Evolutionary conservation across 2,113 vertebrate genomes (phyloP).

Genomic region (Nannobrachium achirus): DNA sequence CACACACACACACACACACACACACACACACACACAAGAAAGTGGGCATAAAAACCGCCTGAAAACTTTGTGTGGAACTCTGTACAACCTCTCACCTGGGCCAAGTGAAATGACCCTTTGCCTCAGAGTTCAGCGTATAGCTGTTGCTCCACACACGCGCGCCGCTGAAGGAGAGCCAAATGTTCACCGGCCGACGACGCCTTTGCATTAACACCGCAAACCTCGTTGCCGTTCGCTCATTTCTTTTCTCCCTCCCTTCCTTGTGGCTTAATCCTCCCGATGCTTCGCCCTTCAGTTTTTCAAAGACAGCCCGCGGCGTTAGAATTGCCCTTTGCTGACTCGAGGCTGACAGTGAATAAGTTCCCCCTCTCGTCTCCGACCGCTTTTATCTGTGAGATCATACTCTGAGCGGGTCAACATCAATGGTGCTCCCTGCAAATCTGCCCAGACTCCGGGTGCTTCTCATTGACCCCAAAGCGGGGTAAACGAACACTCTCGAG

Average conservation of each 20-base stretch:
- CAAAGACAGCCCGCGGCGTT: conserved; percentile 80
- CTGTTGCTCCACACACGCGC: conserved; percentile 42
- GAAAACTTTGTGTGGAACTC: conserved; percentile 53
- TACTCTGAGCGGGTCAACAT: conserved; percentile 78
- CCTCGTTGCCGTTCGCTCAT: conserved; percentile 49
- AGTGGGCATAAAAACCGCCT: conserved; percentile 17
- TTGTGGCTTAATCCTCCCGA: conserved; percentile 72
- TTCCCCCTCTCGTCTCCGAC: conserved; percentile 71
- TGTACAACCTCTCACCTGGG: conserved; percentile 33
- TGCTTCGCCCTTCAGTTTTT: conserved; percentile 78
- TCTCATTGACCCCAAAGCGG: conserved; percentile 74
- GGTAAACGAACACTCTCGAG: conserved; percentile 37
- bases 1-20: conserved; percentile 2
- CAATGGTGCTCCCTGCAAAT: conserved; percentile 80
- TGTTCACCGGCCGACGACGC: conserved; percentile 31
- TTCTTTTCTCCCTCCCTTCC: conserved; percentile 49
- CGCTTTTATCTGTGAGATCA: conserved; percentile 81
- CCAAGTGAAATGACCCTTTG: conserved; percentile 54
- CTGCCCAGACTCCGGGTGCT: conserved; percentile 72
- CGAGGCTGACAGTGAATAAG: conserved; percentile 78
- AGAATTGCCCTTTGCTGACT: conserved; percentile 81
- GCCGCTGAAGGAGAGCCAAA: conserved; percentile 3
- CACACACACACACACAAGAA: neutral
- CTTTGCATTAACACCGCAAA: conserved; percentile 66
- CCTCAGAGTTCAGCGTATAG: conserved; percentile 50